Percentiles rank a stretch among this genome's conserved stretches.
Evolutionary conservation across 2,113 vertebrate species (phyloP).

Genomic region (Pica pica): DNA sequence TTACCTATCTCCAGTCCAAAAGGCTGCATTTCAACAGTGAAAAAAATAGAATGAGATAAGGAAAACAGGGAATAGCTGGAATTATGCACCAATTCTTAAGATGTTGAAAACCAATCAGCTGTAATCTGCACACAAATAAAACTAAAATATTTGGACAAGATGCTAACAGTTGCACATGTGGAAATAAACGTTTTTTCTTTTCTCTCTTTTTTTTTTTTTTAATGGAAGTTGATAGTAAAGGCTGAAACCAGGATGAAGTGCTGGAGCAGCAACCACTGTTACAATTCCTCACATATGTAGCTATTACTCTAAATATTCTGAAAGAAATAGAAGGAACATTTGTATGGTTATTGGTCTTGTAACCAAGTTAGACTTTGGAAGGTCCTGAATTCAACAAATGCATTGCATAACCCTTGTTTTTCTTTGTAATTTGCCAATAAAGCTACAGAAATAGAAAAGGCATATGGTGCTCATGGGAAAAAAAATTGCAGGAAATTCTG

Average conservation of each 20-base stretch:
- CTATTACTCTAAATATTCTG: neutral
- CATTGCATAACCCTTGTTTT: neutral
- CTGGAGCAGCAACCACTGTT: neutral
- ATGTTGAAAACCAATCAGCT: neutral
- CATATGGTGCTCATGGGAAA: neutral
- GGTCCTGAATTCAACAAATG: neutral
- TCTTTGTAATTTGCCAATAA: neutral
- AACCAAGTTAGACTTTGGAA: neutral
- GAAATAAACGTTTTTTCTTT: neutral
- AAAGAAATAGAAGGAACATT: neutral
- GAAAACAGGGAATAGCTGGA: neutral
- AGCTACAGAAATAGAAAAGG: neutral
- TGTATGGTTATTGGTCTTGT: neutral
- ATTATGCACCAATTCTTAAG: neutral
- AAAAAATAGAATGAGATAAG: neutral
- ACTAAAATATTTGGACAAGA: neutral
- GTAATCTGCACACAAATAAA: neutral
- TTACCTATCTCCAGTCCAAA: neutral
- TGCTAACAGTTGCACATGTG: neutral
- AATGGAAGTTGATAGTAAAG: neutral
- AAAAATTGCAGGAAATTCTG: neutral
- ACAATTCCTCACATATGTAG: neutral
- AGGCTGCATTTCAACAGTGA: neutral
- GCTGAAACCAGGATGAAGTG: neutral
- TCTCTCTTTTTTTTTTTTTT: neutral